phyloP scores from a whole-genome alignment of 2,797 vertebrate species.

The Mustela erminea region DNA sequence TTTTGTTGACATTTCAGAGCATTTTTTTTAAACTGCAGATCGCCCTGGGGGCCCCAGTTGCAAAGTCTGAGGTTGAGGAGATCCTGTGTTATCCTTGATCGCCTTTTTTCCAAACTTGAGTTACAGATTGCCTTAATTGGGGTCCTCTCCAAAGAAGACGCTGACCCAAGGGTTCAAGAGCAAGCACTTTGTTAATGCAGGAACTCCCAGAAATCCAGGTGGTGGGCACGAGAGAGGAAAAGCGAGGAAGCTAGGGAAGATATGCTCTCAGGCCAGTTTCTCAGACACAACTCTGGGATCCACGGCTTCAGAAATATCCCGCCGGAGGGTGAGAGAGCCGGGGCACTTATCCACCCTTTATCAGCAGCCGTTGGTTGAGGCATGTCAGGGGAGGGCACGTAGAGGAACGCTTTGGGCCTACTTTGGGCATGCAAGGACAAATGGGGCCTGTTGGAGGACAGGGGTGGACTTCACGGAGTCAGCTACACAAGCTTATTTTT shows the following conservation, averaged over 20 bases:
- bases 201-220: not conserved
- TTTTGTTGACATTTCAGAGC: not conserved
- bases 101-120: not conserved
- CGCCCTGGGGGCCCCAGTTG: not conserved
- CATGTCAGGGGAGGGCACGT: not conserved
- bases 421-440: not conserved
- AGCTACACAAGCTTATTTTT: constrained; percentile 10
- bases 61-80: not conserved
- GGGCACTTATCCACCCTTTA: not conserved
- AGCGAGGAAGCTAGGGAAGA: not conserved
- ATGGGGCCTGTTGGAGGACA: not conserved
- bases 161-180: constrained; percentile 1
- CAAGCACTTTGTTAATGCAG: not conserved
- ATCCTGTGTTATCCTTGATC: not conserved
- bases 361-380: not conserved
- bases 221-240: not conserved
- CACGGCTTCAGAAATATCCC: not conserved
- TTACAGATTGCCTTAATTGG: constrained; percentile 15
- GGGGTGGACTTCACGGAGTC: not conserved
- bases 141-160: not conserved
- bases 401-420: not conserved
- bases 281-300: not conserved
- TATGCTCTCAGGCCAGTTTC: not conserved
- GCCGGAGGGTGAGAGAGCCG: not conserved
- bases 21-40: constrained; percentile 26